Conservation (phyloP, 1,140 invertebrate genomes). For the Ostrea edulis region DNA sequence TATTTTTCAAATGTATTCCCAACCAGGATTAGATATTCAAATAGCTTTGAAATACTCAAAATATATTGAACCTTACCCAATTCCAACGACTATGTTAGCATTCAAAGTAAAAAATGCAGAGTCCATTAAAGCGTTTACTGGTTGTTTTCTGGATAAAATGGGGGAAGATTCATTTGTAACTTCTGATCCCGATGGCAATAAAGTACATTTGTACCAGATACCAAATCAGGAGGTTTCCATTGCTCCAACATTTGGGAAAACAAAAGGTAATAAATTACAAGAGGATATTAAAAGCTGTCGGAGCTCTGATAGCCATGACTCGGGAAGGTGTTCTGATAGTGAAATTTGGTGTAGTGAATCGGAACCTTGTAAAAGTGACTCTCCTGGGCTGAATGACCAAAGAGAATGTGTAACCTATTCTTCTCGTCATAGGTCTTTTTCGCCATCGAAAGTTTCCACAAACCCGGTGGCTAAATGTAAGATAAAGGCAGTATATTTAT, state of each 20-base stretch:
- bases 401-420: neutral
- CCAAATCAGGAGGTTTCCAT: neutral
- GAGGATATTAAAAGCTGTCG: constrained; percentile 53
- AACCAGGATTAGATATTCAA: constrained; percentile 58
- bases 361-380: constrained; percentile 33
- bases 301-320: constrained; percentile 59
- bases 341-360: constrained; percentile 57
- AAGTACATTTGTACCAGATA: constrained; percentile 56
- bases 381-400: neutral
- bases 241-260: neutral
- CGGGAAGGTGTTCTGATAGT: constrained; percentile 57
- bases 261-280: constrained; percentile 12
- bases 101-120: constrained; percentile 63
- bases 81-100: constrained; percentile 56
- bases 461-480: constrained; percentile 10
- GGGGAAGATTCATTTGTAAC: constrained; percentile 47
- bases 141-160: constrained; percentile 30
- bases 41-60: constrained; percentile 67
- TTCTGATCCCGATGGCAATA: constrained; percentile 69
- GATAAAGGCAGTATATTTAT: constrained; percentile 8
- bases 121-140: constrained; percentile 45
- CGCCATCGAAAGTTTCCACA: neutral
- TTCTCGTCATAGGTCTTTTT: neutral
- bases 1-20: constrained; percentile 62
- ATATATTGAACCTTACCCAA: constrained; percentile 60